These are phyloP conservation scores for Platichthys flesus DNA, from an alignment of 2,113 vertebrate genomes.

Conservation along the genomic window DNA sequence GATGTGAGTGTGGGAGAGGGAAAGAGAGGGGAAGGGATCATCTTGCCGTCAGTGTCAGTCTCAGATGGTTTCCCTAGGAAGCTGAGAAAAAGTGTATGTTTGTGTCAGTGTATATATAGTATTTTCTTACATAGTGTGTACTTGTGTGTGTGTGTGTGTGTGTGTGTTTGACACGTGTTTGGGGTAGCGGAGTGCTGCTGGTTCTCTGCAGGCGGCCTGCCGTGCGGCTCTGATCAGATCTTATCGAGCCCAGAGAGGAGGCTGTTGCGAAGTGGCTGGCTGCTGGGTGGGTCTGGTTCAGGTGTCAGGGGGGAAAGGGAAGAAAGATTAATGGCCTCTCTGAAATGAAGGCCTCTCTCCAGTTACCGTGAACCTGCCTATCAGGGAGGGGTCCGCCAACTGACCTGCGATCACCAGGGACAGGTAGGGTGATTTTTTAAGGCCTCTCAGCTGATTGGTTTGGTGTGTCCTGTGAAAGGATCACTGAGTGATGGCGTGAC, in stretches of 20 bases:
- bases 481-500: slow-evolving; percentile 73
- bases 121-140: slow-evolving; percentile 27
- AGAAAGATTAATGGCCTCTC: slow-evolving; percentile 81
- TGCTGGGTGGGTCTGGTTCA: slow-evolving; percentile 70
- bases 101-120: slow-evolving; percentile 18
- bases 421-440: slow-evolving; percentile 70
- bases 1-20: slow-evolving; percentile 37
- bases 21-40: slow-evolving; percentile 63
- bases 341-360: slow-evolving; percentile 68
- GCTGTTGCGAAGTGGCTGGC: slow-evolving; percentile 52
- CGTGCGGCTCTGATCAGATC: slow-evolving; percentile 67
- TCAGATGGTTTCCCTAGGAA: slow-evolving; percentile 73
- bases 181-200: slow-evolving; percentile 1
- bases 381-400: slow-evolving; percentile 56
- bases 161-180: slow-evolving; percentile 4
- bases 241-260: slow-evolving; percentile 55
- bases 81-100: slow-evolving; percentile 24
- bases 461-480: slow-evolving; percentile 60
- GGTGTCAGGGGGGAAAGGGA: slow-evolving; percentile 73
- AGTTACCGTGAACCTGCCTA: slow-evolving; percentile 46
- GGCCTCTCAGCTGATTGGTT: slow-evolving; percentile 63
- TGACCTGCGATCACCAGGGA: slow-evolving; percentile 64
- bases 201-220: slow-evolving; percentile 55
- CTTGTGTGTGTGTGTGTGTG: slow-evolving; percentile 6
- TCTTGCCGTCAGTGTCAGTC: slow-evolving; percentile 69